phyloP scores from a whole-genome alignment of 2,797 vertebrate species.

The Hyperoplus lanceolatus region DNA sequence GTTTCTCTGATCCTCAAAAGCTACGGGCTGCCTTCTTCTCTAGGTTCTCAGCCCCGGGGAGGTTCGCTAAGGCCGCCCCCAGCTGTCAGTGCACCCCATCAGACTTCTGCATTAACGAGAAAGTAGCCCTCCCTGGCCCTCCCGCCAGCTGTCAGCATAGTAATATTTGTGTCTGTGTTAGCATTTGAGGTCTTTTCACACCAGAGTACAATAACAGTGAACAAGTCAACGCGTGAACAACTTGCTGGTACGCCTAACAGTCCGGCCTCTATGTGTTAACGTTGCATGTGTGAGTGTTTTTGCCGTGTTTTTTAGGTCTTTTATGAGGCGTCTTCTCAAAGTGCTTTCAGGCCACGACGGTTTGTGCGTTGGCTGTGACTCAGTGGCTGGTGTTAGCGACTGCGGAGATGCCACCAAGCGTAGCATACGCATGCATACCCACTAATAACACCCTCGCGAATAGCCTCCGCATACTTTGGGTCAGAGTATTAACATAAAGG shows the following conservation, averaged over 20 bases:
- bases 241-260: neutral
- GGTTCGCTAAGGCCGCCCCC: conserved; percentile 40
- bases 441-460: conserved; percentile 75
- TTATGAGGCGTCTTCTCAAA: conserved; percentile 72
- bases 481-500: conserved; percentile 75
- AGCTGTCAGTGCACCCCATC: conserved; percentile 54
- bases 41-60: conserved; percentile 38
- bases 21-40: conserved; percentile 35
- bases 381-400: conserved; percentile 57
- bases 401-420: conserved; percentile 70
- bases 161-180: conserved; percentile 8
- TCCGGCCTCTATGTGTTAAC: conserved; percentile 18
- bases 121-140: conserved; percentile 27
- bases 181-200: conserved; percentile 2
- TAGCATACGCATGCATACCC: conserved; percentile 72
- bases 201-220: neutral
- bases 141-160: conserved; percentile 41
- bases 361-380: conserved; percentile 68
- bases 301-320: conserved; percentile 41
- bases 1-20: conserved; percentile 58
- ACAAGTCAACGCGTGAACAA: neutral
- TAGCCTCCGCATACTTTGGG: conserved; percentile 69
- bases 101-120: conserved; percentile 41
- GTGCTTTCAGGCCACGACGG: conserved; percentile 51
- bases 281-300: conserved; percentile 15